A percentile compares a stretch with the other conserved stretches of the same genome.
Conservation (phyloP, 2,888 invertebrate species). For the Drosophila greeni region DNA sequence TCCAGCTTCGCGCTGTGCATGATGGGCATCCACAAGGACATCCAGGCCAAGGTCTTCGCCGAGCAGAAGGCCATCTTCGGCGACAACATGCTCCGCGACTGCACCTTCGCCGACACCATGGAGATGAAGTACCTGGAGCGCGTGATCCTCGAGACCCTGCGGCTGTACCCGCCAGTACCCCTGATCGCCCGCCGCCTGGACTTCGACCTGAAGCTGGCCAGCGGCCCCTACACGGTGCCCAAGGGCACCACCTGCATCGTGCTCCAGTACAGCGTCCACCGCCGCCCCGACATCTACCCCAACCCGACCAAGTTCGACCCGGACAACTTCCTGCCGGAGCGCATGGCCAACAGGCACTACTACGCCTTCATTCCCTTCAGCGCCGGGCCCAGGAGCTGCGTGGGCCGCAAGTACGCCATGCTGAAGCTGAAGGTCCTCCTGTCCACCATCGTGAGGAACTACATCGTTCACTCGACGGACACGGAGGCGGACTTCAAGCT, state of each 20-base stretch:
- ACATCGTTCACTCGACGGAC: slow-evolving; percentile 82
- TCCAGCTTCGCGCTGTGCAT: slow-evolving; percentile 92
- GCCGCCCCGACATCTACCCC: slow-evolving; percentile 83
- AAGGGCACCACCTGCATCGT: slow-evolving; percentile 85
- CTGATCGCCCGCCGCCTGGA: slow-evolving; percentile 86
- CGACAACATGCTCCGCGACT: slow-evolving; percentile 85
- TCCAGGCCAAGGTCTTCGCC: slow-evolving; percentile 87
- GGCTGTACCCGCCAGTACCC: slow-evolving; percentile 90
- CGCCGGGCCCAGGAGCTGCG: slow-evolving; percentile 89
- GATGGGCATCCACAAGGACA: slow-evolving; percentile 88
- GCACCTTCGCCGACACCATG: slow-evolving; percentile 87
- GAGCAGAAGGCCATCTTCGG: slow-evolving; percentile 88
- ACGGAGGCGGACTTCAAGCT: slow-evolving; percentile 84
- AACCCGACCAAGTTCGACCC: slow-evolving; percentile 87
- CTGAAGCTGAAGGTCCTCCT: slow-evolving; percentile 86
- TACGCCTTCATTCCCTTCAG: slow-evolving; percentile 90
- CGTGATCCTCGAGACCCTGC: slow-evolving; percentile 87
- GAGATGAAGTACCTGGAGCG: slow-evolving; percentile 90
- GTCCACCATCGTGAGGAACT: slow-evolving; percentile 86
- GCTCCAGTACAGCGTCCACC: slow-evolving; percentile 84
- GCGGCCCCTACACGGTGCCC: slow-evolving; percentile 83
- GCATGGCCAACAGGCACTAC: slow-evolving; percentile 86
- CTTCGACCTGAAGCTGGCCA: slow-evolving; percentile 82
- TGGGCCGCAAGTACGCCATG: slow-evolving; percentile 90
- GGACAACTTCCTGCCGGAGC: slow-evolving; percentile 89